Base-by-base conservation (phyloP, 2,113 vertebrate genomes). In the Eurystomus gularis region DNA sequence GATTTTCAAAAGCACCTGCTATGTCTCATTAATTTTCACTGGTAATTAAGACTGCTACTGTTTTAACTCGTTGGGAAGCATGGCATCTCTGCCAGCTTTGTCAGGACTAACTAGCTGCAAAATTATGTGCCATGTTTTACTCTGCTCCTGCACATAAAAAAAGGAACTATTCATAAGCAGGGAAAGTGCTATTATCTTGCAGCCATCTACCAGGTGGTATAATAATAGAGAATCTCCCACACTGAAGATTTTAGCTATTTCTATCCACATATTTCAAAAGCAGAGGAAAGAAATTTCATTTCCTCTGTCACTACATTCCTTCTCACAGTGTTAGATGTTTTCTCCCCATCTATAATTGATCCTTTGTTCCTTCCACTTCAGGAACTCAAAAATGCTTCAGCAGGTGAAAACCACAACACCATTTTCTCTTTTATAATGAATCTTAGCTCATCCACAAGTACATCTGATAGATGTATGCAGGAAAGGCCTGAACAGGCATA, bases 331-430 rank as follows among this genome's bases (percentile, higher is more conserved):
- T n/a, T 65, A 70, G 75, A 76, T 1, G 1, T 19, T 29, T 61
- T 40, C 60, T 52, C 82, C 51, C 55, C 0, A n/a, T 23, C 61
- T 55, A 91, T 42, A 96, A 96, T 10, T 81, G 51, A 76, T 18
- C 19, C 77, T 97, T 96, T 94, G 88, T 88, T 96, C 70, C 23
- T 75, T 64, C 57, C 51, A 48, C 54, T 90, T 93, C 76, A 82
- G 70, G 70, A 88, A 62, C 68, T 81, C 42, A 71, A 35, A 93
- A 93, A 62, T 2, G 42, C 60, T 86, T 86, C 82, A 84, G 90
- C 80, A 95, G 76, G 82, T 94, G 68, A 96, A 96, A 96, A 23
- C 55, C 85, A 82, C 2, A 1, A 44, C 0, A 0, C 35, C 60
- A 0, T 78, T 84, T 82, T 72, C 73, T 89, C 81, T 91, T 84